Conservation (phyloP, 2,797 vertebrate genomes). For the Gorsachius magnificus region DNA sequence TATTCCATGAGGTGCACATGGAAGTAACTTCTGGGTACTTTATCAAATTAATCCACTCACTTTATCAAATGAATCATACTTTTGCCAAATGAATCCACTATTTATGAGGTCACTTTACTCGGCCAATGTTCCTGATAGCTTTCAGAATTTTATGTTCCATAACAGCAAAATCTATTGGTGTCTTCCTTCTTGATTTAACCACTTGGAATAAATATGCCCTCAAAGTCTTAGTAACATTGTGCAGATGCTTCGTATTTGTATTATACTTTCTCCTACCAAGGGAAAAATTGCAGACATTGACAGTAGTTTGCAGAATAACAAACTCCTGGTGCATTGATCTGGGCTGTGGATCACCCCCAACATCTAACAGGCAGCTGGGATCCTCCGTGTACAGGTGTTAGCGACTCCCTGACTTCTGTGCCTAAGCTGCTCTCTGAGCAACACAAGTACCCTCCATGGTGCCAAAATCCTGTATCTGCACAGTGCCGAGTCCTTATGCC, state of each 20-base stretch:
- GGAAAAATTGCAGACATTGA: background rate
- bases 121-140: background rate
- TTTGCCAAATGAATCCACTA: background rate
- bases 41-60: background rate
- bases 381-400: background rate
- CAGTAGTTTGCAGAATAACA: background rate
- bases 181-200: background rate
- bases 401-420: background rate
- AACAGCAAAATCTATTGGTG: background rate
- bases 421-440: background rate
- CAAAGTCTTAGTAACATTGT: background rate
- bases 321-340: background rate
- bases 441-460: background rate
- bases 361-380: background rate
- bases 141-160: background rate
- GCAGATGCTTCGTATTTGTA: background rate
- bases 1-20: background rate
- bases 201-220: background rate
- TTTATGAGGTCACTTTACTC: background rate
- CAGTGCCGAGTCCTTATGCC: background rate
- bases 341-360: background rate
- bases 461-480: background rate
- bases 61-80: too few relatives aligned
- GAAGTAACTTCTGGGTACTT: slow-evolving; percentile 24
- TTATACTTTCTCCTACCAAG: background rate